Percentiles rank a stretch among this genome's conserved stretches.
These are phyloP conservation scores for Petrolisthes cinctipes DNA, from an alignment of 2,888 invertebrate species.

Conservation along the genomic window DNA sequence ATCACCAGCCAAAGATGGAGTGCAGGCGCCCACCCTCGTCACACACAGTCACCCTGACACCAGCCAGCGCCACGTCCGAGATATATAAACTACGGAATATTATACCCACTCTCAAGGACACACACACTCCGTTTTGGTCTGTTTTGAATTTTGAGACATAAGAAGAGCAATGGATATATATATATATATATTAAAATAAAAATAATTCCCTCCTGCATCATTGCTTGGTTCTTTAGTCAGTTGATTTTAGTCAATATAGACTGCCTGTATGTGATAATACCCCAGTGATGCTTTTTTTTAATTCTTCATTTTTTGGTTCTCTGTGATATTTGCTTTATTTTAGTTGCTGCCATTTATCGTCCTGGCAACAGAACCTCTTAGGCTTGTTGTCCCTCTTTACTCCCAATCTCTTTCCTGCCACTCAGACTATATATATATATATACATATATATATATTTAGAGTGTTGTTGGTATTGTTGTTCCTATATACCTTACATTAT, in stretches of 20 bases:
- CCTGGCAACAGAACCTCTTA: slow-evolving; percentile 50
- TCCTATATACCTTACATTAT: slow-evolving; percentile 61
- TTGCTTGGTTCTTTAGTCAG: slow-evolving; percentile 63
- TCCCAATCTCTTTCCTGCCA: slow-evolving; percentile 60
- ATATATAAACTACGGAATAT: slow-evolving; percentile 15
- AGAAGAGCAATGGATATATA: slow-evolving; percentile 48
- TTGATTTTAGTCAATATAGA: slow-evolving; percentile 60
- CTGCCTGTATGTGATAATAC: slow-evolving; percentile 62
- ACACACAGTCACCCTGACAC: slow-evolving; percentile 17
- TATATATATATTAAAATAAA: background rate
- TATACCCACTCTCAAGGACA: slow-evolving; percentile 53
- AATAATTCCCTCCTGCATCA: slow-evolving; percentile 57
- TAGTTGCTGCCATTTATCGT: slow-evolving; percentile 59
- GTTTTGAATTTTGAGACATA: slow-evolving; percentile 44
- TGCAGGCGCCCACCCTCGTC: slow-evolving; percentile 40
- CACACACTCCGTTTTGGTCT: slow-evolving; percentile 62
- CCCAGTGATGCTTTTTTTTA: slow-evolving; percentile 63
- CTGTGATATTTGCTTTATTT: slow-evolving; percentile 63
- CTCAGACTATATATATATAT: slow-evolving; percentile 56
- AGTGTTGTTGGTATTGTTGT: slow-evolving; percentile 62
- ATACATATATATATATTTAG: slow-evolving; percentile 55
- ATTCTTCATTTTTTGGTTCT: slow-evolving; percentile 62
- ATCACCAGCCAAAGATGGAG: slow-evolving; percentile 65
- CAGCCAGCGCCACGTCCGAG: background rate
- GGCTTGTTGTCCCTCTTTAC: slow-evolving; percentile 57